Evolutionary conservation across 2,888 invertebrate species (phyloP), one percentile per base, ranked within the genome.

Genomic region (Xestia c-nigrum): DNA sequence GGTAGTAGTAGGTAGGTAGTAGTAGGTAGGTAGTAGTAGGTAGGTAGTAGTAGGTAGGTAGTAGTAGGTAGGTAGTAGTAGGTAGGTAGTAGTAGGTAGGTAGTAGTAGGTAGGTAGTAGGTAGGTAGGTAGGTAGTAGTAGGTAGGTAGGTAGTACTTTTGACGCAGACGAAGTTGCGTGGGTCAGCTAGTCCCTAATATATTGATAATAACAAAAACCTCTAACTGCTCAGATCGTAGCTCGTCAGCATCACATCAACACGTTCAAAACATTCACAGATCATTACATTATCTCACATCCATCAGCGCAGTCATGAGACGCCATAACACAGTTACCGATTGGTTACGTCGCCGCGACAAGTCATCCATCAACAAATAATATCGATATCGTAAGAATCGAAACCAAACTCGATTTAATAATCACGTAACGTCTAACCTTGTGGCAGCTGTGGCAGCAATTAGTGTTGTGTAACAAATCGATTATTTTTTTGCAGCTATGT

Each of bases 341-440:
- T 90, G 85, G 89, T 87, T 85, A 86, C 87, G 84, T 84, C 78
- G 78, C 74, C 79, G 80, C 84, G 86, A 88, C 85, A 83, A 84
- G 88, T 85, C 87, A 89, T 90, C 88, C 83, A 89, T 90, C 90
- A 88, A 87, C 87, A 83, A 79, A 85, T 85, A 84, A 81, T 88
- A 90, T 91, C 88, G 89, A 80, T 88, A 90, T 90, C 88, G 89
- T 84, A 90, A 90, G 87, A 90, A 89, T 89, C 87, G 89, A 90
- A 87, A 91, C 88, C 83, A 79, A 86, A 88, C 84, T 88, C 80
- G 89, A 89, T 90, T 88, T 85, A 88, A 87, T 88, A 88, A 90
- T 92, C 91, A 92, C 91, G 91, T 93, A 94, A 94, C 90, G 78
- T 71, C 84, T 90, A 91, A 91, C 93, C 93, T 92, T 92, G 92